Conservation (phyloP, 2,113 vertebrate species). For the Clinocottus analis region DNA sequence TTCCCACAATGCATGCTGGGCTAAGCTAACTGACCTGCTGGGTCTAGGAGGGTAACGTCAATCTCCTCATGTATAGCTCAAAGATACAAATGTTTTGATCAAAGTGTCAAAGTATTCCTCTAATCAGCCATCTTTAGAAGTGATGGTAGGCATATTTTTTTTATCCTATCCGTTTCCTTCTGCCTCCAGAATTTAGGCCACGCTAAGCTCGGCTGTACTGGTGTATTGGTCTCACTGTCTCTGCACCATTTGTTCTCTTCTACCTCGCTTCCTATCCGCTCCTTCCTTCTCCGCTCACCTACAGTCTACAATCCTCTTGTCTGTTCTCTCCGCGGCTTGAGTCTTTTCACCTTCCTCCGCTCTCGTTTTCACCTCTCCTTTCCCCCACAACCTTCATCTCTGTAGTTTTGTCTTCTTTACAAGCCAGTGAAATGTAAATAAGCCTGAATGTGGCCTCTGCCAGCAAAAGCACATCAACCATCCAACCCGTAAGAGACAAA, state of each 20-base stretch:
- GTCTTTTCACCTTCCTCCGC: constrained; percentile 17
- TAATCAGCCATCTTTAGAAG: background rate
- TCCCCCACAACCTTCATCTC: constrained; percentile 15
- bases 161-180: background rate
- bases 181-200: background rate
- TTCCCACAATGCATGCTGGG: background rate
- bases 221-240: background rate
- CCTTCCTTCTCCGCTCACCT: background rate
- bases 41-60: background rate
- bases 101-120: background rate
- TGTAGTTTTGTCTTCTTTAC: constrained; percentile 22
- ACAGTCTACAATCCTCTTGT: background rate
- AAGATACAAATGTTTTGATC: background rate
- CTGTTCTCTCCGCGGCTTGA: background rate
- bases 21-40: background rate
- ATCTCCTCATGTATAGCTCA: background rate
- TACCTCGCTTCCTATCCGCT: background rate
- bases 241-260: background rate
- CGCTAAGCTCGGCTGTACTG: background rate
- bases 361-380: background rate
- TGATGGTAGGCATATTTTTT: background rate
- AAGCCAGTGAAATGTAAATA: constrained; percentile 49
- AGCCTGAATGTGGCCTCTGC: constrained; percentile 5
- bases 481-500: constrained; percentile 7
- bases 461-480: constrained; percentile 33